Percentiles rank a stretch among this genome's conserved stretches.
Evolutionary conservation across 2,113 vertebrate genomes (phyloP).

Genomic region (Illadopsis cleaveri): DNA sequence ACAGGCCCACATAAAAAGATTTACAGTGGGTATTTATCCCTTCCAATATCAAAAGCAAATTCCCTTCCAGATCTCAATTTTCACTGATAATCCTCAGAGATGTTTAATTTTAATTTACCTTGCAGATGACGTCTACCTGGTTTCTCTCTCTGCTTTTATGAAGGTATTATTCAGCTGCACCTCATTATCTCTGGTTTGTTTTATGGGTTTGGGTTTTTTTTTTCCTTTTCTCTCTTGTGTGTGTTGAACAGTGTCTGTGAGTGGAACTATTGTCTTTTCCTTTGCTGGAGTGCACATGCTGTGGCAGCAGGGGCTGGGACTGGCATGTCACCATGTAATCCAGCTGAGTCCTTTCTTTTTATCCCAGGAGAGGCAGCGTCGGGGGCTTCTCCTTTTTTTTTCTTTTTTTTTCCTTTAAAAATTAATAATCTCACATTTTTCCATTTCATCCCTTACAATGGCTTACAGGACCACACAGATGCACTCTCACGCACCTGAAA

Average conservation of each 20-base stretch:
- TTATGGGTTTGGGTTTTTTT: background rate
- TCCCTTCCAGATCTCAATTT: conserved; percentile 55
- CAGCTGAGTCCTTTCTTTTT: background rate
- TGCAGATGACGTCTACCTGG: conserved; percentile 53
- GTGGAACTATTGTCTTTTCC: background rate
- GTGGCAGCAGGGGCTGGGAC: background rate
- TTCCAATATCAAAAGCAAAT: conserved; percentile 52
- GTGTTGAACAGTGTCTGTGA: background rate
- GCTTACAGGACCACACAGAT: background rate
- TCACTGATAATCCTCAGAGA: conserved; percentile 45
- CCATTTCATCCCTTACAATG: background rate
- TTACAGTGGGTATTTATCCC: conserved; percentile 42
- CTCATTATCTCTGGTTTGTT: background rate
- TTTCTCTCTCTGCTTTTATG: conserved; percentile 19
- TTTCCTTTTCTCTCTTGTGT: background rate
- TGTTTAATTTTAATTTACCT: conserved; percentile 55
- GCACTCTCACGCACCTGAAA: background rate
- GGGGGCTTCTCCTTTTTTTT: background rate
- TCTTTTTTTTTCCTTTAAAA: background rate
- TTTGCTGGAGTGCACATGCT: background rate
- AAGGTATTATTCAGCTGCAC: conserved; percentile 4
- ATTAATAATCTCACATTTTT: conserved; percentile 11
- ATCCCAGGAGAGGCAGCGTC: background rate
- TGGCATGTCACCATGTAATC: background rate
- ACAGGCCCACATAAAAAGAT: conserved; percentile 44